Conservation (phyloP, 2,113 vertebrate genomes). For the Euleptes europaea region DNA sequence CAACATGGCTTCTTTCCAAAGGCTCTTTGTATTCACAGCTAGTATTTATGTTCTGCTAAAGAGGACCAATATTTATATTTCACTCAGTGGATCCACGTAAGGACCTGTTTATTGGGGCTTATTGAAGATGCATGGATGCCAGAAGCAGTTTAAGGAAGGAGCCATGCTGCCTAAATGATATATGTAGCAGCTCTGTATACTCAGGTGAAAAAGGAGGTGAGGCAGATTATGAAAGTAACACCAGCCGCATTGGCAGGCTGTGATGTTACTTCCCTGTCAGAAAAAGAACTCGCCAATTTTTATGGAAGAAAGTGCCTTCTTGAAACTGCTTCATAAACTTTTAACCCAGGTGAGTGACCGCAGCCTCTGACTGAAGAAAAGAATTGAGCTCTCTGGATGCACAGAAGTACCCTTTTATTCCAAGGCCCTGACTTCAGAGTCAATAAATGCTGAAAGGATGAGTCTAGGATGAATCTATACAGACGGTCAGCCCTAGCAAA, state of each 20-base stretch:
- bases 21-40: no score
- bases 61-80: background rate
- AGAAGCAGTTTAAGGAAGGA: background rate
- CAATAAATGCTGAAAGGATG: background rate
- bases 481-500: background rate
- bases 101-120: background rate
- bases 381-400: background rate
- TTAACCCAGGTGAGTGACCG: background rate
- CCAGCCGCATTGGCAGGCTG: no score
- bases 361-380: background rate
- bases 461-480: background rate
- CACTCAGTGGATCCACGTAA: background rate
- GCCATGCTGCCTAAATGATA: background rate
- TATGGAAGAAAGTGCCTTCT: no score
- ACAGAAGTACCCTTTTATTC: background rate
- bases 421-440: background rate
- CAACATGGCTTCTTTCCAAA: no score
- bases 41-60: background rate
- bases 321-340: no score
- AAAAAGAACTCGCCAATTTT: no score
- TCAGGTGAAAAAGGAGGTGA: background rate
- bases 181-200: background rate
- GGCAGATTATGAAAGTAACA: no score
- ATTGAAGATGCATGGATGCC: background rate
- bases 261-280: no score